These are phyloP conservation scores for Rhizomys pruinosus DNA, from an alignment of 2,113 vertebrate genomes.

Conservation along the genomic window DNA sequence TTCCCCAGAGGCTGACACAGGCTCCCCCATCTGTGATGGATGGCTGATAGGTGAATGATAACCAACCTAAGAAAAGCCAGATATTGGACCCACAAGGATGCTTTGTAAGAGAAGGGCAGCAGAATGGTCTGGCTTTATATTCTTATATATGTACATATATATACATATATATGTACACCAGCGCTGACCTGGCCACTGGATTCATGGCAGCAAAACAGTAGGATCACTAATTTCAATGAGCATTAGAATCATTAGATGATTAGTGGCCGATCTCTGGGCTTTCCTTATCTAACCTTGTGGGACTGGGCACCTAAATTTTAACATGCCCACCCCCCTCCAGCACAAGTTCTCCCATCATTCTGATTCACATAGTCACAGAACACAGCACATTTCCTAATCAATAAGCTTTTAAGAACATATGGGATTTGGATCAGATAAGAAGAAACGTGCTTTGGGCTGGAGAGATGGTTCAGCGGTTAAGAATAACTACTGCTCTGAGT, in stretches of 20 bases:
- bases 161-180: too few species aligned
- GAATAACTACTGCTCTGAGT: background rate
- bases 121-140: background rate
- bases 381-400: background rate
- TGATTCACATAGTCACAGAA: background rate
- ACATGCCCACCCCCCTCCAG: background rate
- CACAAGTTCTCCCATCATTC: background rate
- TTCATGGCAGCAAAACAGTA: background rate
- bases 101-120: background rate
- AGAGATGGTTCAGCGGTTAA: background rate
- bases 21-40: background rate
- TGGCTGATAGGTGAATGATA: background rate
- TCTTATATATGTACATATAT: too few species aligned
- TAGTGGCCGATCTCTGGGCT: background rate
- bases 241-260: background rate
- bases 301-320: conserved; percentile 1
- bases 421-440: background rate
- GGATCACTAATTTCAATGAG: background rate
- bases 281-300: background rate
- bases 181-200: background rate
- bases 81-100: background rate
- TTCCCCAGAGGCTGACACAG: background rate
- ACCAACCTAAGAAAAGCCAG: background rate
- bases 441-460: background rate
- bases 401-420: background rate